Base-by-base conservation (phyloP, 1,140 invertebrate species). In the Galleria mellonella region DNA sequence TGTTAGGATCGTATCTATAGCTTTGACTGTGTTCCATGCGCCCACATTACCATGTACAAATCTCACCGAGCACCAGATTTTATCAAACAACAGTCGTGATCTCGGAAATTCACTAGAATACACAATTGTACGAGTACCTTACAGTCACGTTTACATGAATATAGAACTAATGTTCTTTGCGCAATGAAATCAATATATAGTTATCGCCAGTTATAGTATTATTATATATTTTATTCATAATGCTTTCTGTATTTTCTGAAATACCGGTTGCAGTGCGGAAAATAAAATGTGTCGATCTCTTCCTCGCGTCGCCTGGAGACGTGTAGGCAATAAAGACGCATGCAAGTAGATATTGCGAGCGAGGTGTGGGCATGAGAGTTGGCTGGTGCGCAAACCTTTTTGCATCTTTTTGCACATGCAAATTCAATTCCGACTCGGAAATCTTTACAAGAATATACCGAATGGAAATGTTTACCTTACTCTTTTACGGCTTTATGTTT, bases 131-230 rank as follows among this genome's bases (percentile, higher is more conserved):
- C n/a, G n/a, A n/a, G n/a, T n/a, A 58, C 49, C 52, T 54, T 50
- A 44, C 51, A 71, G 73, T 77, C 73, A 81, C 72, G 73, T 70
- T 72, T 69, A 56, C 55, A 59, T 60, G 55, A 54, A 63, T 57
- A 58, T 62, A 64, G 41, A 39, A 37, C 1, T 30, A 41, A 53
- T 53, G 60, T 58, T 49, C 32, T 13, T 51, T 52, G 46, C 47
- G 51, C 57, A 58, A 56, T 62, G 62, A 62, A 65, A 56, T 53
- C 47, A 60, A 64, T 56, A 54, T 39, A 46, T 43, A 60, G 62
- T 64, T 54, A 71, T 47, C 40, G 35, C 51, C 9, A 59, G 58
- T 58, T 63, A 63, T 54, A 51, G 35, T 60, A 58, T 59, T 33
- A 23, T 45, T 58, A 51, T 15, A 29, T 32, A 43, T 36, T 47